Percentiles rank a stretch among this genome's conserved stretches.
Conservation (phyloP, 2,888 invertebrate species). For the Anarsia innoxiella region DNA sequence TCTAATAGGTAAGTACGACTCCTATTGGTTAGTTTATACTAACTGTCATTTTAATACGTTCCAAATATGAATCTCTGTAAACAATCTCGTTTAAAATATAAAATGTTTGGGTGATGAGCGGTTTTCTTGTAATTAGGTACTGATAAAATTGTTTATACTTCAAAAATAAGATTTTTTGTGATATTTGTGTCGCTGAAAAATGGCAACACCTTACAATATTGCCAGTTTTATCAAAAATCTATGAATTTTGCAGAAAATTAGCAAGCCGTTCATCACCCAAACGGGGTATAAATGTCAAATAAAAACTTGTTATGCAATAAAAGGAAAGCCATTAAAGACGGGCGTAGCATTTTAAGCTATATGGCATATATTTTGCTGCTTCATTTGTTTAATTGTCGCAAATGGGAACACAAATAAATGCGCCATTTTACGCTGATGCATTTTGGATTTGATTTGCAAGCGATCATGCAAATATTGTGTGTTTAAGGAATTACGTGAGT, state of each 20-base stretch:
- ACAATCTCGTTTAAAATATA: too few species aligned
- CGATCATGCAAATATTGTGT: constrained; percentile 27
- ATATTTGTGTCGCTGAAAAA: too few species aligned
- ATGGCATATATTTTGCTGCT: constrained; percentile 69
- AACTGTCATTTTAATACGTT: too few species aligned
- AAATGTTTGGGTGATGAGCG: neutral
- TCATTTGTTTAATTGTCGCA: constrained; percentile 31
- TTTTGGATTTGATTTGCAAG: constrained; percentile 65
- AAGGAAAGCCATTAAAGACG: constrained; percentile 11
- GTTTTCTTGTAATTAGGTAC: neutral
- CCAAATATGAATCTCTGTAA: too few species aligned
- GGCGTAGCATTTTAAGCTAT: constrained; percentile 15
- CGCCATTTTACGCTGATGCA: constrained; percentile 41
- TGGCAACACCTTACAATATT: too few species aligned
- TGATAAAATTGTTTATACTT: neutral
- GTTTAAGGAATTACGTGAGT: too few species aligned
- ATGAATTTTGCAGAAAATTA: too few species aligned
- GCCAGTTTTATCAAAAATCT: too few species aligned
- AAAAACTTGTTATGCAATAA: neutral
- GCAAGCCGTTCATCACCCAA: neutral
- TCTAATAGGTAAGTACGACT: constrained; percentile 56
- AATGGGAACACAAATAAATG: constrained; percentile 20
- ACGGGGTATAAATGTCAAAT: neutral
- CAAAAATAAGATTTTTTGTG: too few species aligned
- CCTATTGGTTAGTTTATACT: constrained; percentile 10